These are phyloP conservation scores for Microchrysa polita DNA, from an alignment of 2,888 invertebrate genomes.

Conservation along the genomic window DNA sequence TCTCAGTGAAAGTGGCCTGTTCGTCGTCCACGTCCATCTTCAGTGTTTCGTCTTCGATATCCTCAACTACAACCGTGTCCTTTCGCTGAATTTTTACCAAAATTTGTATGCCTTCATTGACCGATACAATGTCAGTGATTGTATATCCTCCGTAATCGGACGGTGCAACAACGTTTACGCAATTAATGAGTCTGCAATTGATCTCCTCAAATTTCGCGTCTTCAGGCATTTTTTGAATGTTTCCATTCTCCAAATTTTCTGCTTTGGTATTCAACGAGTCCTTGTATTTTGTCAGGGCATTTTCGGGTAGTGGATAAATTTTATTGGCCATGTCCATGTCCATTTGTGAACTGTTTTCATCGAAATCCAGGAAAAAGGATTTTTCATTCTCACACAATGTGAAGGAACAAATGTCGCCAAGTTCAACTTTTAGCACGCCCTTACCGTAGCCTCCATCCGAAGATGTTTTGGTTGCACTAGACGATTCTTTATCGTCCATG, in stretches of 20 bases:
- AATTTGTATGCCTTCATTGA: constrained; percentile 74
- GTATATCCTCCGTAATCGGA: constrained; percentile 65
- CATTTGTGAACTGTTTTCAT: constrained; percentile 42
- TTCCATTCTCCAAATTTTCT: constrained; percentile 22
- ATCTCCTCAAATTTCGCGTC: constrained; percentile 54
- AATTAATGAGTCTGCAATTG: constrained; percentile 69
- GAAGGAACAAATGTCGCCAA: constrained; percentile 20
- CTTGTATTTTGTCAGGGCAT: constrained; percentile 19
- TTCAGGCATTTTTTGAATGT: background rate
- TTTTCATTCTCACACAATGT: constrained; percentile 32
- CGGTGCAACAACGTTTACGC: constrained; percentile 66
- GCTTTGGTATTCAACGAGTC: background rate
- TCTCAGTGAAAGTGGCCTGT: constrained; percentile 20
- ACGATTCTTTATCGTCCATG: constrained; percentile 20
- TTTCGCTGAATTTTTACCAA: constrained; percentile 65
- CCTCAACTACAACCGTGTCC: constrained; percentile 65
- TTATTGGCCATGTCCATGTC: constrained; percentile 22
- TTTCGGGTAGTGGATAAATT: constrained; percentile 44
- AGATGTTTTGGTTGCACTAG: constrained; percentile 23
- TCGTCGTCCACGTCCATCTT: constrained; percentile 34
- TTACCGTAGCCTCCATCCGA: constrained; percentile 35
- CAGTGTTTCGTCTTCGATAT: constrained; percentile 63
- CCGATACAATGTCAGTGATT: constrained; percentile 72
- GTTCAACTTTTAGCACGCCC: constrained; percentile 33
- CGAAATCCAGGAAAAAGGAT: constrained; percentile 37